Evolutionary conservation across 2,113 vertebrate species (phyloP).

Genomic region (Hydropotes inermis): DNA sequence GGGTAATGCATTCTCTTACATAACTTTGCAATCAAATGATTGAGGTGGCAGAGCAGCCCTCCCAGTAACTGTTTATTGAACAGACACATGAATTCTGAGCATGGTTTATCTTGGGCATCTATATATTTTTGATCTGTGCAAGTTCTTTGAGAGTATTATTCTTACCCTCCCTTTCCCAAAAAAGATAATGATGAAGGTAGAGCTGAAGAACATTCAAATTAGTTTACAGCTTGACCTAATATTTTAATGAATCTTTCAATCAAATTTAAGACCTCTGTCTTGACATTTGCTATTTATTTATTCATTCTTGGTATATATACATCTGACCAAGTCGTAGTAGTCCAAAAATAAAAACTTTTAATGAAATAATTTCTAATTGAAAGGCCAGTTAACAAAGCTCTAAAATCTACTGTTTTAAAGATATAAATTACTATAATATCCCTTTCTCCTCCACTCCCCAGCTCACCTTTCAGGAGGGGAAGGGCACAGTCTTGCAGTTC

Average conservation of each 20-base stretch:
- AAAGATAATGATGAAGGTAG: background rate
- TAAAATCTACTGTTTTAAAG: background rate
- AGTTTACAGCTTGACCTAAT: background rate
- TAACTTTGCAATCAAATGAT: background rate
- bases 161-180: background rate
- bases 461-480: constrained; percentile 91
- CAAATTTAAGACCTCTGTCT: background rate
- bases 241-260: constrained; percentile 1
- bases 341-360: constrained; percentile 14
- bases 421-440: background rate
- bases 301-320: constrained; percentile 13
- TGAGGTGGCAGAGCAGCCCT: background rate
- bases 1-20: background rate
- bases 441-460: background rate
- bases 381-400: background rate
- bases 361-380: constrained; percentile 34
- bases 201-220: constrained; percentile 17
- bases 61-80: background rate
- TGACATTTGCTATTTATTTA: background rate
- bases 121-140: background rate
- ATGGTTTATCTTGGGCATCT: background rate
- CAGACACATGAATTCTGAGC: background rate
- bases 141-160: background rate
- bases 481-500: constrained; percentile 97
- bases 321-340: background rate